Percentiles rank a stretch among this genome's conserved stretches.
These are phyloP conservation scores for Musca domestica DNA, from an alignment of 1,140 invertebrate species.

Conservation along the genomic window DNA sequence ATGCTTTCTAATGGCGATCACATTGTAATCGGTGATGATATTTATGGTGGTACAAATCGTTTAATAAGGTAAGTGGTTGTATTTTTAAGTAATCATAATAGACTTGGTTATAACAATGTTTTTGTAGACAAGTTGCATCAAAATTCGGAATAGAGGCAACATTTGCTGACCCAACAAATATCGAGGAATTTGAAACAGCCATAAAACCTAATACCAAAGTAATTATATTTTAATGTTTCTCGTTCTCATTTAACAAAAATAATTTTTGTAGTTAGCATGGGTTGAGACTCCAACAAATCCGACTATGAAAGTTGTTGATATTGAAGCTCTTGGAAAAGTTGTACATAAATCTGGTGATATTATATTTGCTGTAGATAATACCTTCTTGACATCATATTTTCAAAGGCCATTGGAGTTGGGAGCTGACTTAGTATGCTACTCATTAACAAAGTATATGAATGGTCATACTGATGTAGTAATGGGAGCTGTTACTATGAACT, in stretches of 20 bases:
- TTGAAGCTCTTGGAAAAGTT: constrained; percentile 69
- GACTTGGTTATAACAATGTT: constrained; percentile 2
- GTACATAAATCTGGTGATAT: constrained; percentile 63
- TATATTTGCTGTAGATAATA: constrained; percentile 93
- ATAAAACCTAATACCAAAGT: constrained; percentile 80
- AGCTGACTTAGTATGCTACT: constrained; percentile 90
- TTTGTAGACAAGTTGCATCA: constrained; percentile 60
- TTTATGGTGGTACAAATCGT: constrained; percentile 91
- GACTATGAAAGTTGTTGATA: constrained; percentile 86
- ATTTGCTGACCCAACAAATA: constrained; percentile 80
- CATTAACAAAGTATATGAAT: constrained; percentile 97
- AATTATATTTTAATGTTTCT: constrained; percentile 56
- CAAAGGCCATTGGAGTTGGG: constrained; percentile 89
- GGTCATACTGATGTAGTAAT: constrained; percentile 97
- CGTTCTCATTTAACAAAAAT: background rate
- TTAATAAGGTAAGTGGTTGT: constrained; percentile 48
- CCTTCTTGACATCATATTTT: constrained; percentile 94
- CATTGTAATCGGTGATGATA: constrained; percentile 86
- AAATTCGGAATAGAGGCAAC: constrained; percentile 71
- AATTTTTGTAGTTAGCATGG: constrained; percentile 75
- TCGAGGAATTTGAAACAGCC: constrained; percentile 65
- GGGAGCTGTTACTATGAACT: constrained; percentile 81
- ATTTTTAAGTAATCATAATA: background rate
- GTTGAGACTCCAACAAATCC: constrained; percentile 99
- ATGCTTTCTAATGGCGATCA: constrained; percentile 86